Conservation (phyloP, 2,113 vertebrate species). For the Python bivittatus region DNA sequence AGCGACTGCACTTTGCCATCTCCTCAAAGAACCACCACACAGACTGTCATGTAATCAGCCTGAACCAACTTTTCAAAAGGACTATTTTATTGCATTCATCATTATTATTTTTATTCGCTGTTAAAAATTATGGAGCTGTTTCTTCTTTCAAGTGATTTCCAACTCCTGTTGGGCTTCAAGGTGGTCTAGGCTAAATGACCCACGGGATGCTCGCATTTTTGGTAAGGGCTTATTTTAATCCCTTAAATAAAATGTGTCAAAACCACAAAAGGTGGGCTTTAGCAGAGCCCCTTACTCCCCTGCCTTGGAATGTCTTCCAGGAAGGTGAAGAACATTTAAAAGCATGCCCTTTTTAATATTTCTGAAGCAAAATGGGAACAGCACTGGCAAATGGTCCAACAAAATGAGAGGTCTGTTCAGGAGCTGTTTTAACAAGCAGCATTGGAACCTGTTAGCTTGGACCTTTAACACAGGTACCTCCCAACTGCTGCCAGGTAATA, state of each 20-base stretch:
- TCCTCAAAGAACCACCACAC: neutral
- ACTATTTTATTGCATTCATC: neutral
- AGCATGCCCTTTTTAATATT: conserved; percentile 35
- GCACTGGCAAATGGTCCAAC: neutral
- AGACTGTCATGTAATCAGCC: neutral
- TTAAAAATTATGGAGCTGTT: neutral
- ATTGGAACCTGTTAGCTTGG: conserved; percentile 15
- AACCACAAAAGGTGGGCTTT: conserved; percentile 43
- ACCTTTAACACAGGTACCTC: neutral
- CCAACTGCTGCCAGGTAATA: neutral
- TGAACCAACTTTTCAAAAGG: neutral
- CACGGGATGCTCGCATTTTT: conserved; percentile 30
- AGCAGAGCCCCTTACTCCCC: conserved; percentile 29
- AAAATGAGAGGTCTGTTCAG: conserved; percentile 31
- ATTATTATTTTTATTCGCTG: neutral
- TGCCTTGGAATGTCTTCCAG: conserved; percentile 12
- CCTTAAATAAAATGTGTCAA: conserved; percentile 43
- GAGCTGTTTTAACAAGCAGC: neutral
- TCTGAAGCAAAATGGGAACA: conserved; percentile 22
- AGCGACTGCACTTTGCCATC: neutral
- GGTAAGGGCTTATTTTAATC: conserved; percentile 44
- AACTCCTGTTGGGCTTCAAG: conserved; percentile 8
- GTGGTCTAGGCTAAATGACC: conserved; percentile 14
- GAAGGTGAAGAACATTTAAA: conserved; percentile 26
- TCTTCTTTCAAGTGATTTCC: conserved; percentile 2